Evolutionary conservation across 1,140 invertebrate species (phyloP).

Genomic region (Microplitis mediator): DNA sequence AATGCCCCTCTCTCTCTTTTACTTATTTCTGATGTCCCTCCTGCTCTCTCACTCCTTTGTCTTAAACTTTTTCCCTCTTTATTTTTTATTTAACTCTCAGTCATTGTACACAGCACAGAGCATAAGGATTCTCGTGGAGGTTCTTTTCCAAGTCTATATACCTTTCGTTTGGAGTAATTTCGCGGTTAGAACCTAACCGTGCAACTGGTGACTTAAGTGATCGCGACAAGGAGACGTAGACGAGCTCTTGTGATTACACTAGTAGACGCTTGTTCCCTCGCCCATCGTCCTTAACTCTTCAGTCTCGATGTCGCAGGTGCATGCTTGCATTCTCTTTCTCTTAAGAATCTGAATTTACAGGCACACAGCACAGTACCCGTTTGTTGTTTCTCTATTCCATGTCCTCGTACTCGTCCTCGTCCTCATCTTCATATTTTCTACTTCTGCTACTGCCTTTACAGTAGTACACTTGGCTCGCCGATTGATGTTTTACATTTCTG

Average conservation of each 20-base stretch:
- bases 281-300: neutral
- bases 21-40: neutral
- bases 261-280: neutral
- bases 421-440: too few relatives aligned
- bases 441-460: too few relatives aligned
- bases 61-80: too few relatives aligned
- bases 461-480: too few relatives aligned
- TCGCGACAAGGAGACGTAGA: constrained; percentile 30
- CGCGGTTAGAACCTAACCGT: constrained; percentile 28
- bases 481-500: too few relatives aligned
- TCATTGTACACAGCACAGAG: neutral
- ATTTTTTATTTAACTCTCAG: too few relatives aligned
- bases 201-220: constrained; percentile 33
- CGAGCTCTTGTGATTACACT: constrained; percentile 17
- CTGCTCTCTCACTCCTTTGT: neutral
- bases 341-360: too few relatives aligned
- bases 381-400: too few relatives aligned
- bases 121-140: constrained; percentile 1
- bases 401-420: too few relatives aligned
- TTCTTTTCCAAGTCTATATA: constrained; percentile 17
- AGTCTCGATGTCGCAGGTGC: constrained; percentile 2
- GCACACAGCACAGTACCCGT: too few relatives aligned
- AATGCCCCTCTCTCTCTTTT: constrained; percentile 1
- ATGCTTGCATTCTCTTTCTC: neutral
- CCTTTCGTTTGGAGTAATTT: constrained; percentile 31